Conservation (phyloP, 2,113 vertebrate genomes). For the Misgurnus mizolepis region DNA sequence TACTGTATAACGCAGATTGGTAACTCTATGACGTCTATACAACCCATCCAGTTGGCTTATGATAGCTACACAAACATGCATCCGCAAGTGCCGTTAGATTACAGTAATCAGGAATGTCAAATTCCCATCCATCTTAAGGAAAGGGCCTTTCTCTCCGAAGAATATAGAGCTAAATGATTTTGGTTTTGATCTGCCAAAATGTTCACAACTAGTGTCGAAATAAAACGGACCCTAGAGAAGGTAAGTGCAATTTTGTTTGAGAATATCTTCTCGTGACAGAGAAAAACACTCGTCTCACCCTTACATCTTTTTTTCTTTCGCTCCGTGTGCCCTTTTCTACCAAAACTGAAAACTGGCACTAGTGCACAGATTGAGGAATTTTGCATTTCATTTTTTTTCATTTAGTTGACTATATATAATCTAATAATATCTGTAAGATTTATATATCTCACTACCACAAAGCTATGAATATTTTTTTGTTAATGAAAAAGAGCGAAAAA, state of each 20-base stretch:
- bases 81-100: constrained; percentile 70
- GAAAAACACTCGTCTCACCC: constrained; percentile 63
- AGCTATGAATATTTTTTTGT: constrained; percentile 68
- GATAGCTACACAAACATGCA: constrained; percentile 78
- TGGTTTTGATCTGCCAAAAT: constrained; percentile 69
- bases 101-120: constrained; percentile 87
- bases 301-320: constrained; percentile 32
- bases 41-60: constrained; percentile 72
- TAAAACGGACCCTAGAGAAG: constrained; percentile 74
- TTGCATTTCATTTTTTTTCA: constrained; percentile 62
- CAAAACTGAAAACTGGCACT: constrained; percentile 76
- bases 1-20: constrained; percentile 67
- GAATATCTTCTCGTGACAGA: constrained; percentile 74
- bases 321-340: constrained; percentile 56
- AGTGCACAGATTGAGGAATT: constrained; percentile 80
- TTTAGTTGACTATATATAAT: constrained; percentile 71
- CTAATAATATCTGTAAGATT: constrained; percentile 73
- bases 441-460: constrained; percentile 76
- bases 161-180: constrained; percentile 63
- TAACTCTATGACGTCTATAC: constrained; percentile 69
- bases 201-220: constrained; percentile 54
- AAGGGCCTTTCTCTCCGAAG: constrained; percentile 64
- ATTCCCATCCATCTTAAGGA: constrained; percentile 75
- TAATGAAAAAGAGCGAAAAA: constrained; percentile 64
- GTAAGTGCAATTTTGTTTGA: constrained; percentile 82